Percentiles rank a stretch among this genome's conserved stretches.
phyloP scores from a whole-genome alignment of 2,113 vertebrate species.

The Pteropus alecto region DNA sequence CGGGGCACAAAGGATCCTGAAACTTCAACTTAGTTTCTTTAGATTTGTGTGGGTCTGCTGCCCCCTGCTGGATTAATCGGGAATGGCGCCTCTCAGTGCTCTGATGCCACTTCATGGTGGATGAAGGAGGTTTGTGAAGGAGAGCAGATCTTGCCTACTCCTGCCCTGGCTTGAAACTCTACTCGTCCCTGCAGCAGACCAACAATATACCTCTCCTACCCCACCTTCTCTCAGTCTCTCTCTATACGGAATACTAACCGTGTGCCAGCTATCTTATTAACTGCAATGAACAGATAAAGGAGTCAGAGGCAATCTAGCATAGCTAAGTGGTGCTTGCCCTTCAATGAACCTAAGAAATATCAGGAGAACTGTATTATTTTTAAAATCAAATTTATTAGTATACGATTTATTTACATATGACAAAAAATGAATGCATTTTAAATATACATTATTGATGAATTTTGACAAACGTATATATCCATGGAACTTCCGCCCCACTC shows the following conservation, averaged over 20 bases:
- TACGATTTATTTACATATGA: not conserved
- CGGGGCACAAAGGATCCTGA: not conserved
- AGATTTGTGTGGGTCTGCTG: slow-evolving; percentile 25
- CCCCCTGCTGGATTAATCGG: not conserved
- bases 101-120: not conserved
- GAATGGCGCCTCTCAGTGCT: accelerated
- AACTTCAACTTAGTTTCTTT: not conserved
- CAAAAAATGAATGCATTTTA: not conserved
- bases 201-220: accelerated
- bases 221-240: not conserved
- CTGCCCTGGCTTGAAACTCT: not conserved
- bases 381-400: not conserved
- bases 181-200: too few species aligned
- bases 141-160: not conserved
- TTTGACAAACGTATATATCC: not conserved
- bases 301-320: not conserved
- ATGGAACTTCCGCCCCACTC: not conserved
- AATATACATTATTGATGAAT: not conserved
- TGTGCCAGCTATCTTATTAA: not conserved
- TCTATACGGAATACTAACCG: accelerated
- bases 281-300: not conserved
- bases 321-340: not conserved
- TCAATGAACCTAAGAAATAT: not conserved
- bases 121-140: not conserved
- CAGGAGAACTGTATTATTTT: not conserved